Base-by-base conservation (phyloP, 2,113 vertebrate genomes). In the Ivindomyrus marchei region DNA sequence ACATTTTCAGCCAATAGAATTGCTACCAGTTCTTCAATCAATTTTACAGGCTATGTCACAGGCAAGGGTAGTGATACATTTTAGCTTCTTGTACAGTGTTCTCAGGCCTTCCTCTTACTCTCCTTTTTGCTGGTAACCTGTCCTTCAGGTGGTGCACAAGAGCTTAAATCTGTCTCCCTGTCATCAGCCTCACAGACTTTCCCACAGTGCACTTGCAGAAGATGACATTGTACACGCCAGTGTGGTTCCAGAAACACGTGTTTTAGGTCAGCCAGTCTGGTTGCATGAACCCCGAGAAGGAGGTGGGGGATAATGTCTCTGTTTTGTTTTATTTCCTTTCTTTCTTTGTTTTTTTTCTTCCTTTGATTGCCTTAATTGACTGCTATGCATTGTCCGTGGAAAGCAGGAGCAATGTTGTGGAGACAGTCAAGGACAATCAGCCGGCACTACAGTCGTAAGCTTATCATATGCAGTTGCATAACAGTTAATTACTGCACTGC, bases 141-240 rank as follows among this genome's bases (percentile, higher is more conserved):
- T 93, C 93, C 93, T 96, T 95, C 93, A 95, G 95, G 95, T 96
- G 96, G 95, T 94, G 95, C 95, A 97, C 96, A 96, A 96, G 95
- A 97, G 96, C 96, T 97, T 96, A 96, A 97, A 97, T 97, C 97
- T 97, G 95, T 31, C 96, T 96, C 95, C 96, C 94, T 95, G 95
- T 94, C 96, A 97, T 96, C 97, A 96, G 97, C 96, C 96, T 96
- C 96, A 95, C 96, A 95, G 96, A 96, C 94, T 21, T 96, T 95
- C 96, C 96, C 96, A 96, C 95, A 96, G 52, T 31, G 15, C 95
- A 95, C 94, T 95, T 97, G 95, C 96, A 96, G 95, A 93, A 96
- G 96, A 97, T 96, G 97, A 97, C 96, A 96, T 96, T 96, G 95
- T 96, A 95, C 97, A 97, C 96, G 96, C 96, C 96, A 97, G 90